Conservation (phyloP, 2,113 vertebrate species). For the Chunga burmeisteri region DNA sequence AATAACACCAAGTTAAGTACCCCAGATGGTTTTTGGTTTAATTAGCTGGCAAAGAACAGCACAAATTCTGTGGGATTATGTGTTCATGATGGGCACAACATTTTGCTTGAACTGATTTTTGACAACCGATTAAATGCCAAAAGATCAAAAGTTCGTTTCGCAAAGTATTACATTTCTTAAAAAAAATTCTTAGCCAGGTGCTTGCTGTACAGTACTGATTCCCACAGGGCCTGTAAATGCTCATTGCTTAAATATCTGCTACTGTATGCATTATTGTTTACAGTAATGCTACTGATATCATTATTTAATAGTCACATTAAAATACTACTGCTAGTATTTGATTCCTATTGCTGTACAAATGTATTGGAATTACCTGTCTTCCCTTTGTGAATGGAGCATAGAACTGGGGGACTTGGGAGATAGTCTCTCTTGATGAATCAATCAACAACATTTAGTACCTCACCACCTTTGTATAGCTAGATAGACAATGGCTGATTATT, state of each 20-base stretch:
- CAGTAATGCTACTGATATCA: neutral
- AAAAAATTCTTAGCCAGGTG: neutral
- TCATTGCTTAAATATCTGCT: neutral
- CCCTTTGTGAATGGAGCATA: neutral
- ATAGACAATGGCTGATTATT: neutral
- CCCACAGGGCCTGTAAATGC: neutral
- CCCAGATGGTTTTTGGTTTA: conserved; percentile 3
- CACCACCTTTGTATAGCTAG: neutral
- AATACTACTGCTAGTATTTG: neutral
- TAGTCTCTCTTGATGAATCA: neutral
- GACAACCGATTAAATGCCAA: neutral
- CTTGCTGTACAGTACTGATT: neutral
- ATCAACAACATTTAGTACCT: neutral
- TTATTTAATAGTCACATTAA: neutral
- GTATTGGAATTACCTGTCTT: neutral
- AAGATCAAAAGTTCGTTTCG: neutral
- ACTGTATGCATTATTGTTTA: neutral
- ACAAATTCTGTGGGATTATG: neutral
- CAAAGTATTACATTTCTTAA: neutral
- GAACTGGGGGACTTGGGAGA: neutral
- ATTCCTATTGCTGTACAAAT: neutral
- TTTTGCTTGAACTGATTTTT: neutral
- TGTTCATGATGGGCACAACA: neutral
- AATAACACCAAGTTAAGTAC: neutral
- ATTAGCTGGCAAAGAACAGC: neutral